A percentile compares a stretch with the other conserved stretches of the same genome.
These are phyloP conservation scores for Latrodectus elegans DNA, from an alignment of 2,888 invertebrate genomes.

Conservation along the genomic window DNA sequence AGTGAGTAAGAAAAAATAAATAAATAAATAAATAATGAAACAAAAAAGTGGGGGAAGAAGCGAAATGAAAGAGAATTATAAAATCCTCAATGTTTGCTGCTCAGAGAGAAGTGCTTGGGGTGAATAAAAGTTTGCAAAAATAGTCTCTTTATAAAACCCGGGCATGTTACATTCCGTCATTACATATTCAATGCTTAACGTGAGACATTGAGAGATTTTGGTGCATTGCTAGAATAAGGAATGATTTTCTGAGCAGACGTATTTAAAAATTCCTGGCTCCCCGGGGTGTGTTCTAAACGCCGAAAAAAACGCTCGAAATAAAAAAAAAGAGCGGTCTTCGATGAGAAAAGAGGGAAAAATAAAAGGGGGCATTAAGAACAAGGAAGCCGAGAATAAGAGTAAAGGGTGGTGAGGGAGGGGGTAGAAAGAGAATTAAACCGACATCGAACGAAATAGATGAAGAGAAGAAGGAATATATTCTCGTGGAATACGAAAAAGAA, in stretches of 20 bases:
- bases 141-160: constrained; percentile 30
- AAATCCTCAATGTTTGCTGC: constrained; percentile 2
- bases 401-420: constrained; percentile 12
- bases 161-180: constrained; percentile 55
- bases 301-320: constrained; percentile 35
- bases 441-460: constrained; percentile 65
- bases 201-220: constrained; percentile 23
- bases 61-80: constrained; percentile 4
- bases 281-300: constrained; percentile 27
- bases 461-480: constrained; percentile 61
- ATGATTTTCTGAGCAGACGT: constrained; percentile 45
- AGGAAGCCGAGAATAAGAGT: constrained; percentile 54
- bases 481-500: constrained; percentile 63
- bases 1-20: background rate
- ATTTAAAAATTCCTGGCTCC: constrained; percentile 64
- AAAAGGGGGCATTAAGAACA: constrained; percentile 52
- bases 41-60: background rate
- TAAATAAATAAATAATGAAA: background rate
- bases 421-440: constrained; percentile 64
- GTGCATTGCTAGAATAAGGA: constrained; percentile 38
- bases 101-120: background rate
- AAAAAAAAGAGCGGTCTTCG: background rate
- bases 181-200: constrained; percentile 63
- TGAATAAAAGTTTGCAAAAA: constrained; percentile 13
- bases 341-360: background rate